Base-by-base conservation (phyloP, 2,797 vertebrate genomes). In the Premnoplex brunnescens region DNA sequence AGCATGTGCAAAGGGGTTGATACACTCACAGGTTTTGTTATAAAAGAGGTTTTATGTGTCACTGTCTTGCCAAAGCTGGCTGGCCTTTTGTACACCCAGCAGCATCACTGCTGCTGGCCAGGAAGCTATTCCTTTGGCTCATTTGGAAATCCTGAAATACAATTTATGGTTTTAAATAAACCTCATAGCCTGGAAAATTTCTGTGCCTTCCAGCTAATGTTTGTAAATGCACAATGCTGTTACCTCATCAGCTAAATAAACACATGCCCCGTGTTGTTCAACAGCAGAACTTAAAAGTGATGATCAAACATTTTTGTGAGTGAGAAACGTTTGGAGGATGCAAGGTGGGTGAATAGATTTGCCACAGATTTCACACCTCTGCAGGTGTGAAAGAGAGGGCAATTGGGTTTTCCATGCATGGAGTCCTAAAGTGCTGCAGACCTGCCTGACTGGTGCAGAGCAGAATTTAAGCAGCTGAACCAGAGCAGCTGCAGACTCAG, bases 1-100 rank as follows among this genome's bases (percentile, higher is more conserved):
- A 96, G 81, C 75, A 81, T 59, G 74, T 93, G 94, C 95, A 89
- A 43, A 85, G 76, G 84, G 30, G 22, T 52, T 79, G 75, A 89
- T 73, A 77, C 36, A 75, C 80, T 85, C 89, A 49, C 48, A 82
- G 60, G 18, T 78, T 93, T 93, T 78, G 59, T 64, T 91, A 39
- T 76, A 46, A 77, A 73, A 69, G 81, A 30, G 34, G 56, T 59
- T 89, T 84, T 81, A 80, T 43, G 14, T 90, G 60, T 76, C 55
- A 52, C 63, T 56, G 26, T 69, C 91, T 83, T 91, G 83, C 64
- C 8, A 6, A 81, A 93, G 41, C 74, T 84, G 66, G 5, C 64
- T 80, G 88, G 69, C 79, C 62, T 94, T 48, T 22, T 32, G 37
- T 34, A 36, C 5, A 66, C 14, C 62, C 59, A 63, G 62, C 63